phyloP scores from a whole-genome alignment of 2,797 vertebrate genomes.

The Chelon labrosus region DNA sequence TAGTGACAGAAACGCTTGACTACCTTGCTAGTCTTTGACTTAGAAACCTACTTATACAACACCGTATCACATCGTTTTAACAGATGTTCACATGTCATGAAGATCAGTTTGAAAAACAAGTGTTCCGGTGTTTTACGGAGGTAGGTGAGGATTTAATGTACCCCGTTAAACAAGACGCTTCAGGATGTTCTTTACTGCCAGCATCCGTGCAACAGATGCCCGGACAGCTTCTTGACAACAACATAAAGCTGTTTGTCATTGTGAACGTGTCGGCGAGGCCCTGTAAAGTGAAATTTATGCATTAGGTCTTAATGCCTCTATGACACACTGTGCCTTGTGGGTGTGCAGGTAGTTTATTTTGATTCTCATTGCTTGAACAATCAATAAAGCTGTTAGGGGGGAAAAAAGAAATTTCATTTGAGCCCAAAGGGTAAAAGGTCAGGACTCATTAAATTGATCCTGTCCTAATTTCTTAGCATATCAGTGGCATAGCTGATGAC shows the following conservation, averaged over 20 bases:
- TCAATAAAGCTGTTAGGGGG: slow-evolving; percentile 29
- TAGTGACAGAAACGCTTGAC: not conserved
- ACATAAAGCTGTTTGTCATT: slow-evolving; percentile 6
- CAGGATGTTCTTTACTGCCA: not conserved
- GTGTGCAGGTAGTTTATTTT: not conserved
- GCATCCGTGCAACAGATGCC: slow-evolving; percentile 16
- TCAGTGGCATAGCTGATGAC: slow-evolving; percentile 17
- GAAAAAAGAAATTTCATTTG: slow-evolving; percentile 26
- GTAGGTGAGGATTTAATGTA: not conserved
- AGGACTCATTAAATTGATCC: slow-evolving; percentile 29
- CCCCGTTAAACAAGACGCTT: slow-evolving; percentile 14
- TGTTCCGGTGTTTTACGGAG: too few relatives aligned
- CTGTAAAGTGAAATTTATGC: slow-evolving; percentile 6
- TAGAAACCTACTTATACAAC: not conserved
- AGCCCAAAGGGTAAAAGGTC: slow-evolving; percentile 23
- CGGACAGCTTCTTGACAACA: not conserved
- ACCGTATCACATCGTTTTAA: not conserved
- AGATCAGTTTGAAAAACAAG: not conserved
- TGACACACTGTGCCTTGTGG: not conserved
- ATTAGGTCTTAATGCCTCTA: not conserved
- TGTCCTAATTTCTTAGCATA: slow-evolving; percentile 6
- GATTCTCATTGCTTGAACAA: slow-evolving; percentile 9
- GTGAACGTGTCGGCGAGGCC: slow-evolving; percentile 5
- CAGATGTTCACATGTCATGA: not conserved
- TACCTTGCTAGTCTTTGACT: not conserved